Conservation (phyloP, 2,797 vertebrate species). For the Urocyon cinereoargenteus region DNA sequence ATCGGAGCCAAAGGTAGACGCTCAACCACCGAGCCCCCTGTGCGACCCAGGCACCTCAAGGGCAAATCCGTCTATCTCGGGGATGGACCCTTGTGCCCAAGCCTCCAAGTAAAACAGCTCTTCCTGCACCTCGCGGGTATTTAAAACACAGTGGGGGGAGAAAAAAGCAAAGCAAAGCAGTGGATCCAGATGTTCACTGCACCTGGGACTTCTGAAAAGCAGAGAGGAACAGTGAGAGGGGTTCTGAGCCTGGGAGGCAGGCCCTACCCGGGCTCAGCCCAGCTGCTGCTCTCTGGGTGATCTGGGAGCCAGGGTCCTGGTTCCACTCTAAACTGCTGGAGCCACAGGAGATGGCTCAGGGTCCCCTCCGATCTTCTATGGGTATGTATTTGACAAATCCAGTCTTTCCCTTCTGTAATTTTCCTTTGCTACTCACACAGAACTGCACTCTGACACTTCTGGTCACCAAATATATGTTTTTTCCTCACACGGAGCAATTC, state of each 20-base stretch:
- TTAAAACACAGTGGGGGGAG: not conserved
- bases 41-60: not conserved
- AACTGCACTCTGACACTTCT: not conserved
- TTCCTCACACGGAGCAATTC: not conserved
- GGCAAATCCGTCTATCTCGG: not conserved
- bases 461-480: not conserved
- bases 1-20: too few relatives aligned
- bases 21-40: too few relatives aligned
- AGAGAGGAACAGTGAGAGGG: accelerated
- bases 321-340: not conserved
- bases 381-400: not conserved
- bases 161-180: not conserved
- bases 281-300: accelerated
- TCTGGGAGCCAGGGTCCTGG: not conserved
- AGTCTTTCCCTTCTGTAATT: not conserved
- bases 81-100: not conserved
- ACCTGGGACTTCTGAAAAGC: not conserved
- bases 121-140: not conserved
- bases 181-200: not conserved
- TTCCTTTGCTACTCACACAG: not conserved
- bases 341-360: not conserved
- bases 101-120: not conserved
- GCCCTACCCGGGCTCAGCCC: accelerated
- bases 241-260: not conserved
- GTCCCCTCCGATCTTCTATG: not conserved